These are phyloP conservation scores for Melanocharis versteri DNA, from an alignment of 2,113 vertebrate genomes.

Conservation along the genomic window DNA sequence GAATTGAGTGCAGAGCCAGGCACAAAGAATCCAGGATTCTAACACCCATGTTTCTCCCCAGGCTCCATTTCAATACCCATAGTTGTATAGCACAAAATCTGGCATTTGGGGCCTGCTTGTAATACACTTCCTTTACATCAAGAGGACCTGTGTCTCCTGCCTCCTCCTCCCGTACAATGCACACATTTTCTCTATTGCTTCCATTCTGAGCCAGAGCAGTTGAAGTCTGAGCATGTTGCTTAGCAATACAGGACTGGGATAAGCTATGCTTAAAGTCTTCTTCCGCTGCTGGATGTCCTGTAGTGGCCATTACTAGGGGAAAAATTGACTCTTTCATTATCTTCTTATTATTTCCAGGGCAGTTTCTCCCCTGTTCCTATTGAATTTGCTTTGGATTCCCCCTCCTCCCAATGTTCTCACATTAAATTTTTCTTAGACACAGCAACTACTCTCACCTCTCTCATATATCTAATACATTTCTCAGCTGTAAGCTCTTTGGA, in stretches of 20 bases:
- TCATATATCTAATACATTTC: background rate
- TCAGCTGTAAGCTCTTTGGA: background rate
- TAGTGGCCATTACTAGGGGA: background rate
- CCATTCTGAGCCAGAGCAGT: background rate
- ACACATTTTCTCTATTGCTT: background rate
- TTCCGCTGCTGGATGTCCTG: conserved; percentile 15
- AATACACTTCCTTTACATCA: background rate
- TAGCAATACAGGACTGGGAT: conserved; percentile 26
- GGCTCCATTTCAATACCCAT: background rate
- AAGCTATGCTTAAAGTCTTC: background rate
- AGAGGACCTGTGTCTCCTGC: background rate
- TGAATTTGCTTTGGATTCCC: background rate
- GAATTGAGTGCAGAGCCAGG: background rate
- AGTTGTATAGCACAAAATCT: background rate
- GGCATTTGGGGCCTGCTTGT: background rate
- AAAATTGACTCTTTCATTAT: conserved; percentile 33
- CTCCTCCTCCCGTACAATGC: background rate
- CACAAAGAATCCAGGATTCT: background rate
- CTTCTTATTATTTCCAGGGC: conserved; percentile 26
- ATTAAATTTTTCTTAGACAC: conserved; percentile 26
- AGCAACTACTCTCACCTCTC: background rate
- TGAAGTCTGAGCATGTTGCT: conserved; percentile 19
- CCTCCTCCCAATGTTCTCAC: background rate
- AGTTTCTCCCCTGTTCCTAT: background rate
- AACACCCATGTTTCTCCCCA: background rate